Conservation (phyloP, 2,797 vertebrate genomes). For the Periophthalmus magnuspinnatus region DNA sequence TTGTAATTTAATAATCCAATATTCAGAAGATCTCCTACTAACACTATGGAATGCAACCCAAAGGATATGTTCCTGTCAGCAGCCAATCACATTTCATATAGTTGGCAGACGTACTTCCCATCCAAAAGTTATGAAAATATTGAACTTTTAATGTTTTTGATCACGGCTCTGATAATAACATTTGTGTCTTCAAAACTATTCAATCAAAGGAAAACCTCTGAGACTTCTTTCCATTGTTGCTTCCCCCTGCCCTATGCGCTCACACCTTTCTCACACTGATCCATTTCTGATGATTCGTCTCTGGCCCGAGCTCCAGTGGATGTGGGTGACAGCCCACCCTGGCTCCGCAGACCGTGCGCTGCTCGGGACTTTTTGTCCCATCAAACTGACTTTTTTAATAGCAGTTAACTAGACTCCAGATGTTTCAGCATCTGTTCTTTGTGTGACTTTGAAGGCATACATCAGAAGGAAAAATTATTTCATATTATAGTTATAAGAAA, state of each 20-base stretch:
- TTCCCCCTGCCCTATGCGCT: constrained; percentile 23
- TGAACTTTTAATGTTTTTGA: constrained; percentile 60
- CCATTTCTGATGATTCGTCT: constrained; percentile 21
- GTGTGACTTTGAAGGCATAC: constrained; percentile 74
- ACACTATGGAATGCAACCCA: constrained; percentile 49
- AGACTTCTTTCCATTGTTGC: constrained; percentile 26
- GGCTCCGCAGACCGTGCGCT: constrained; percentile 46
- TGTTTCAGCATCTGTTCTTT: constrained; percentile 76
- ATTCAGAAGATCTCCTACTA: constrained; percentile 53
- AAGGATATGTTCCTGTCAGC: constrained; percentile 69
- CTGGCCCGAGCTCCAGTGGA: constrained; percentile 56
- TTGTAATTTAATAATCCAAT: constrained; percentile 59
- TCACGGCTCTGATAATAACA: constrained; percentile 58
- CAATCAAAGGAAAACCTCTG: constrained; percentile 29
- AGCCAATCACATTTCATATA: constrained; percentile 56
- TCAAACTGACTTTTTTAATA: constrained; percentile 75
- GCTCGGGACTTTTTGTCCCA: constrained; percentile 69
- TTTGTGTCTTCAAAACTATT: constrained; percentile 55
- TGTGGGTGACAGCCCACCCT: constrained; percentile 65
- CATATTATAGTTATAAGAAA: constrained; percentile 71
- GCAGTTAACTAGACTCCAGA: constrained; percentile 76
- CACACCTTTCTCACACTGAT: constrained; percentile 35
- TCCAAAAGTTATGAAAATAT: constrained; percentile 39
- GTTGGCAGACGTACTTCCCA: constrained; percentile 46
- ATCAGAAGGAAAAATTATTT: constrained; percentile 76